Evolutionary conservation across 2,797 vertebrate genomes (phyloP), one percentile per base, ranked within the genome.

Genomic region (Sebastes trivittatus): DNA sequence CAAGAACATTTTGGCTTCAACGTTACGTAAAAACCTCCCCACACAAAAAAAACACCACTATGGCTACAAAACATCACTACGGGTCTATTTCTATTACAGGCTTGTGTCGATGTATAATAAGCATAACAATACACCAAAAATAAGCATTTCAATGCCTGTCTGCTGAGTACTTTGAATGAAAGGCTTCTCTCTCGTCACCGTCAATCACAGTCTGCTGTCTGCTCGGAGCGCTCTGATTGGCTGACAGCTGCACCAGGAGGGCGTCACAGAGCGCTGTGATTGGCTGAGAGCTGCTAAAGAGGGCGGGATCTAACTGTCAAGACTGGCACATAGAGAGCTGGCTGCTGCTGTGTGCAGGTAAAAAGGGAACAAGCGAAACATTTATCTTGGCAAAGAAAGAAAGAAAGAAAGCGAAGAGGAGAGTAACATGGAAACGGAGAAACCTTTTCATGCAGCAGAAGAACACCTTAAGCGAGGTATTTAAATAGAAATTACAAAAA

Each of bases 271-370:
- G 62, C 1, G 3, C 2, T 1, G 4, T 38, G 91, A 96, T 96
- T 95, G 94, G 94, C 20, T 9, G 23, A 63, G 1, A 29, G 34
- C 52, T 1, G 60, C 18, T 1, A 3, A 71, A 36, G 78, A 78
- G 96, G 95, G 95, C 90, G 95, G 95, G 94, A 88, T 7, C 63
- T 42, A 14, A 93, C 93, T 95, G 95, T 96, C 95, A 96, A 94
- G 94, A 95, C 93, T 94, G 92, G 94, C 88, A 90, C 38, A 42
- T 42, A 42, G 90, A 85, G 84, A 84, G 89, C 92, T 93, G 90
- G 86, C 83, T 42, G 38, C 38, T 42, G 38, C 38, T 38, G 38
- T 11, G 83, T 89, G 92, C 95, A 96, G 96, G 95, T 96, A 95
- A 93, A 78, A 93, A 78, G 87, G 84, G 87, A 93, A 61, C 84